Evolutionary conservation across 2,113 vertebrate genomes (phyloP).

Genomic region (Macquaria ambigua): DNA sequence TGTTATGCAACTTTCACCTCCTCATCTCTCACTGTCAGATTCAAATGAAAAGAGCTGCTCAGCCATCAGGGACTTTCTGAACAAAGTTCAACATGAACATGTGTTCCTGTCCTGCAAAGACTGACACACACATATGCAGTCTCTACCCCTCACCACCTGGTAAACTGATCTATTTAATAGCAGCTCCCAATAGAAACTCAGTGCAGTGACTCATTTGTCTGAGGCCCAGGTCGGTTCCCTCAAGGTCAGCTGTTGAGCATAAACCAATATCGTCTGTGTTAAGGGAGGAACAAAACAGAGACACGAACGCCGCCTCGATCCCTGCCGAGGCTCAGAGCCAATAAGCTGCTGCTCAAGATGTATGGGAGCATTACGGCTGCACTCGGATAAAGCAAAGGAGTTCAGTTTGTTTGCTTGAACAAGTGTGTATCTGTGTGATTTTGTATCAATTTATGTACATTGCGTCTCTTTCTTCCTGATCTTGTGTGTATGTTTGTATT

Average conservation of each 20-base stretch:
- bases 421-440: conserved; percentile 5
- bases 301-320: conserved; percentile 4
- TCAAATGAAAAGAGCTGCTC: conserved; percentile 31
- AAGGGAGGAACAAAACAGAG: conserved; percentile 28
- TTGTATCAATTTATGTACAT: conserved; percentile 4
- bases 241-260: conserved; percentile 43
- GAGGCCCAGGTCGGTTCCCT: conserved; percentile 24
- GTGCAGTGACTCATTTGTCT: conserved; percentile 50
- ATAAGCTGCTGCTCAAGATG: conserved; percentile 57
- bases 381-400: conserved; percentile 9
- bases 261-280: conserved; percentile 41
- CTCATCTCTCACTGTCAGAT: background rate
- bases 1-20: background rate
- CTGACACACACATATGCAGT: conserved; percentile 24
- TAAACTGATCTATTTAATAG: conserved; percentile 59
- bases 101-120: conserved; percentile 32
- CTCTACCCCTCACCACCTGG: conserved; percentile 10
- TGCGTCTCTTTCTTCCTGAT: background rate
- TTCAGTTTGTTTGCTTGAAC: conserved; percentile 25
- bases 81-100: conserved; percentile 54
- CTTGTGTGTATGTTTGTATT: background rate
- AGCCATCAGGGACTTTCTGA: conserved; percentile 19
- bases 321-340: conserved; percentile 29
- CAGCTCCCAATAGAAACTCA: conserved; percentile 39
- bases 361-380: conserved; percentile 32